Evolutionary conservation across 2,113 vertebrate genomes (phyloP), one percentile per base, ranked within the genome.

Genomic region (Corythornis madagascariensis): DNA sequence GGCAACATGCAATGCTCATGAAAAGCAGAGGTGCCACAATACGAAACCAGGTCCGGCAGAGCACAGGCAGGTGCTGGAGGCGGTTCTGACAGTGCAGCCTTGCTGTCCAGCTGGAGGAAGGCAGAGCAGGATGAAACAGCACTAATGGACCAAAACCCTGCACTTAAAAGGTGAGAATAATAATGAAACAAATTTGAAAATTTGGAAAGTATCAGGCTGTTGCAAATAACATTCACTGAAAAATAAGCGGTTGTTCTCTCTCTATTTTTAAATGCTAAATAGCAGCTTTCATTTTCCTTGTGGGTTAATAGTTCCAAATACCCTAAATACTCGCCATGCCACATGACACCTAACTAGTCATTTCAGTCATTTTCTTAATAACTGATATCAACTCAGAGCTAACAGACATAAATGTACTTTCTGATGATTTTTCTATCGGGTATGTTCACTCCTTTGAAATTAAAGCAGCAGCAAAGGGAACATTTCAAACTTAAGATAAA

Each of bases 1-100:
- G 55, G 40, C 21, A 79, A 29, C 48, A 20, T 0, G 1, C 17
- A 25, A 10, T 2, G 18, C 31, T 55, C 52, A 42, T 65, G 60
- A 45, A 57, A 74, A 83, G 25, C 31, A 13, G 21, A 33, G n/a
- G 11, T 3, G 6, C 6, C 2, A 1, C 5, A 1, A 14, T 6
- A 29, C 0, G 0, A 82, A 72, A 77, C 13, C n/a, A 11, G 50
- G 45, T 35, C 14, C 17, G 2, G 22, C 0, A 1, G 50, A 19
- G 26, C 56, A 64, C n/a, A 16, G 11, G 11, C 33, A 16, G 13
- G 71, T 1, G 2, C 57, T 13, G 6, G n/a, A 48, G 57, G 22
- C 0, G 0, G 43, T 82, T 35, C 67, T 0, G 0, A 31, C 1
- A 1, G 9, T 0, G 7, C 13, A 24, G 26, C 9, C 3, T 1